These are phyloP conservation scores for Nyctibius bracteatus DNA, from an alignment of 2,113 vertebrate genomes.

Conservation along the genomic window DNA sequence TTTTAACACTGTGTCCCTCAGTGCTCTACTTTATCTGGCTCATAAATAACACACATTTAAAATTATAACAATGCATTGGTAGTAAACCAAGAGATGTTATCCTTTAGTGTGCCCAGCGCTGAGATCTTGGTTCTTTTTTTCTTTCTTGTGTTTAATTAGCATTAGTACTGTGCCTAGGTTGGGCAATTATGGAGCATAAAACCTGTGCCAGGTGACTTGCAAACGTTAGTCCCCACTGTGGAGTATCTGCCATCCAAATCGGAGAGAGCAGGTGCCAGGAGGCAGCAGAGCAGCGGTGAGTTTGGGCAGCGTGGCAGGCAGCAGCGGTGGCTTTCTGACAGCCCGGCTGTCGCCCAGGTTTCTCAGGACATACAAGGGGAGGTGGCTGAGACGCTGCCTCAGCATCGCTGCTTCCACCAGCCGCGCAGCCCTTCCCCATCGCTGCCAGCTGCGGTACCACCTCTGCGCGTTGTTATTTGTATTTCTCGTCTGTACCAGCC, in stretches of 20 bases:
- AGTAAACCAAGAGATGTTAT: neutral
- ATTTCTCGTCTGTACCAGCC: neutral
- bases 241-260: neutral
- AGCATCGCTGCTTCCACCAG: neutral
- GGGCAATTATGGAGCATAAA: neutral
- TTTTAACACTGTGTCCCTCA: neutral
- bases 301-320: neutral
- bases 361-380: neutral
- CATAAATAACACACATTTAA: neutral
- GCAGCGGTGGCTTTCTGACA: neutral
- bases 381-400: neutral
- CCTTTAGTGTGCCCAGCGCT: neutral
- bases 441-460: neutral
- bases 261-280: neutral
- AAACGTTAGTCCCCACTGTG: neutral
- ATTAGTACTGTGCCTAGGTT: neutral
- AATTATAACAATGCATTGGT: neutral
- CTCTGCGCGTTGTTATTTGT: neutral
- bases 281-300: neutral
- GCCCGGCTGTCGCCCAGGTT: neutral
- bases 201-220: neutral
- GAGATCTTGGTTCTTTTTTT: neutral
- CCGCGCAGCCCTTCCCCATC: neutral
- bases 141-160: neutral
- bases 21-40: neutral